Percentiles rank a stretch among this genome's conserved stretches.
phyloP scores from a whole-genome alignment of 2,888 invertebrate species.

The Xanthorhoe spadicearia region DNA sequence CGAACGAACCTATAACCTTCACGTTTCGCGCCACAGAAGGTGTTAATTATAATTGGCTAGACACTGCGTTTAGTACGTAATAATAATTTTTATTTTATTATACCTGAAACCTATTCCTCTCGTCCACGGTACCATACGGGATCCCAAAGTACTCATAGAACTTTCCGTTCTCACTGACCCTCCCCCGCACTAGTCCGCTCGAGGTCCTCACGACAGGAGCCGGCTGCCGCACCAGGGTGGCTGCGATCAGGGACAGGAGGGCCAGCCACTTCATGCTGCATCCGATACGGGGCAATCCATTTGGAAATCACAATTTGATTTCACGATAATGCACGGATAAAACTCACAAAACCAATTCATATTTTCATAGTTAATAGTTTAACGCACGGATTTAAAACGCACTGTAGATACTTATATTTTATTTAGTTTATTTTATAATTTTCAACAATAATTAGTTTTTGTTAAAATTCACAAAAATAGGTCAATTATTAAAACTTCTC shows the following conservation, averaged over 20 bases:
- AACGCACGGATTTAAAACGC: too few relatives aligned
- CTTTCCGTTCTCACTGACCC: conserved; percentile 64
- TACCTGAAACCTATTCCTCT: conserved; percentile 59
- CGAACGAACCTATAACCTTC: too few relatives aligned
- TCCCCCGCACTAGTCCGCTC: conserved; percentile 67
- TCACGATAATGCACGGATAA: background rate
- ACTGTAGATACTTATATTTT: too few relatives aligned
- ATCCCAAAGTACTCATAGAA: conserved; percentile 74
- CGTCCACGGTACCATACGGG: conserved; percentile 71
- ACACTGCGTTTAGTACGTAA: too few relatives aligned
- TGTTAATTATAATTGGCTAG: too few relatives aligned
- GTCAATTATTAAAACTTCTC: background rate
- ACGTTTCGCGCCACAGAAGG: too few relatives aligned
- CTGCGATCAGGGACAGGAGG: conserved; percentile 65
- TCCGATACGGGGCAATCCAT: conserved; percentile 1
- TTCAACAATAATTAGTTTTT: background rate
- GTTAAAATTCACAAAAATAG: background rate
- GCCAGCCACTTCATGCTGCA: conserved; percentile 69
- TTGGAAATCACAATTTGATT: conserved; percentile 11
- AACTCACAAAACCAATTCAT: background rate
- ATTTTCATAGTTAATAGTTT: too few relatives aligned
- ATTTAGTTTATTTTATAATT: background rate
- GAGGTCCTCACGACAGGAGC: conserved; percentile 64
- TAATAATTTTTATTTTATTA: background rate
- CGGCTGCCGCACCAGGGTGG: conserved; percentile 67